A percentile compares a stretch with the other conserved stretches of the same genome.
phyloP scores from a whole-genome alignment of 2,113 vertebrate genomes.

The Menura novaehollandiae region DNA sequence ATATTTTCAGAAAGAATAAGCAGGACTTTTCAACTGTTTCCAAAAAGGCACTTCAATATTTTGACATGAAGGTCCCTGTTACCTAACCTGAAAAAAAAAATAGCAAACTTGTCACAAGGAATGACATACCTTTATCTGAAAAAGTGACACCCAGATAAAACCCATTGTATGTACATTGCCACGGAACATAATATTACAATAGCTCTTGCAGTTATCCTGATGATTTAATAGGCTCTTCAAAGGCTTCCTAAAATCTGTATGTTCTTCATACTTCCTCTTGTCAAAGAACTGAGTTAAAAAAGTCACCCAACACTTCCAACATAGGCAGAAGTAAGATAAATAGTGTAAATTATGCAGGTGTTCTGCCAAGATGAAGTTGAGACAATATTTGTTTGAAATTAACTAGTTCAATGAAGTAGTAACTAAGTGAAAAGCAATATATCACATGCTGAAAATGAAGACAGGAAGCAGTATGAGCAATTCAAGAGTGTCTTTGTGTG shows the following conservation, averaged over 20 bases:
- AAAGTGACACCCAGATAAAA: neutral
- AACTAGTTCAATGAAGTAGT: neutral
- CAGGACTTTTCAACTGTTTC: neutral
- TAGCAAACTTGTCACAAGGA: neutral
- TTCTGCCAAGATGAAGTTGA: neutral
- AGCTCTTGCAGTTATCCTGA: neutral
- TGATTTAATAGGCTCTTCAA: neutral
- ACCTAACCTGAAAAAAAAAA: neutral
- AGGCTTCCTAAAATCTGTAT: neutral
- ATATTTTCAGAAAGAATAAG: neutral
- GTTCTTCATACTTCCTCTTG: neutral
- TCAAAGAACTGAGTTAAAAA: neutral
- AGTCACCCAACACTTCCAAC: neutral
- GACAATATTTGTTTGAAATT: neutral
- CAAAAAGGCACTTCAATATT: neutral
- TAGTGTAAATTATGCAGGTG: neutral
- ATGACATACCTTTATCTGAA: neutral
- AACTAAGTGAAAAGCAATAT: neutral
- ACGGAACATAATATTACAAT: neutral
- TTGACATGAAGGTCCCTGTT: neutral
- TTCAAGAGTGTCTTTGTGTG: neutral
- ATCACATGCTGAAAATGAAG: neutral
- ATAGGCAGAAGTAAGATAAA: neutral
- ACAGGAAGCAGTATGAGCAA: neutral
- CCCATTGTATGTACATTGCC: neutral